These are phyloP conservation scores for Sphenopsis melanotis DNA, from an alignment of 2,797 vertebrate species.

Conservation along the genomic window DNA sequence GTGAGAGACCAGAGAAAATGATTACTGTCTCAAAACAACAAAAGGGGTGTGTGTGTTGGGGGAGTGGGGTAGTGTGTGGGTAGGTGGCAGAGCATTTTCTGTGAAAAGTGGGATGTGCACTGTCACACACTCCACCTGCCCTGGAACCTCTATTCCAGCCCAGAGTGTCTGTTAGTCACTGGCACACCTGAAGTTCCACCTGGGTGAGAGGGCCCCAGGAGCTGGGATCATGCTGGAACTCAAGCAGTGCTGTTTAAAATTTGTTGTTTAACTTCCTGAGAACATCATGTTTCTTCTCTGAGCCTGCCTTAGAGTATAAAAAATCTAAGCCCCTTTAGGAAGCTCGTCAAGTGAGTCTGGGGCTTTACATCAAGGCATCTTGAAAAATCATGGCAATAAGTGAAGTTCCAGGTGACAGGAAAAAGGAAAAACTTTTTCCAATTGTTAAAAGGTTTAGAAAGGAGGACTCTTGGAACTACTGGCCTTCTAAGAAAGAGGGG, in stretches of 20 bases:
- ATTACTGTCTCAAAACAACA: neutral
- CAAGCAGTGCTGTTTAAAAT: too few relatives aligned
- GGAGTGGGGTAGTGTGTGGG: too few relatives aligned
- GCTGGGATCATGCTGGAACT: neutral
- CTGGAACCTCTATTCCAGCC: neutral
- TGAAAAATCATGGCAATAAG: neutral
- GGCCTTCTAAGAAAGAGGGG: neutral
- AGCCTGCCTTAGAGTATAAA: neutral
- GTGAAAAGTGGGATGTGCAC: neutral
- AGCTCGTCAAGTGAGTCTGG: accelerated
- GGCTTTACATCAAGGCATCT: neutral
- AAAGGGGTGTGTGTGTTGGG: neutral
- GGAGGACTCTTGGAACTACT: neutral
- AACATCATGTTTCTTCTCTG: neutral
- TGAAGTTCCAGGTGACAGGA: neutral
- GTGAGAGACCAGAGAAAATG: too few relatives aligned
- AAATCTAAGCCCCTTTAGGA: neutral
- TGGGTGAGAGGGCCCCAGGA: neutral
- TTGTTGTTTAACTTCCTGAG: neutral
- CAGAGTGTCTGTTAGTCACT: neutral
- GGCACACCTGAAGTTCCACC: neutral
- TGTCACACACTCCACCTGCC: accelerated
- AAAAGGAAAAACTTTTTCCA: neutral
- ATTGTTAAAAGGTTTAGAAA: neutral
- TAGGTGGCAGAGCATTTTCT: too few relatives aligned